A percentile compares a stretch with the other conserved stretches of the same genome.
Conservation (phyloP, 2,888 invertebrate species). For the Cepaea hortensis region DNA sequence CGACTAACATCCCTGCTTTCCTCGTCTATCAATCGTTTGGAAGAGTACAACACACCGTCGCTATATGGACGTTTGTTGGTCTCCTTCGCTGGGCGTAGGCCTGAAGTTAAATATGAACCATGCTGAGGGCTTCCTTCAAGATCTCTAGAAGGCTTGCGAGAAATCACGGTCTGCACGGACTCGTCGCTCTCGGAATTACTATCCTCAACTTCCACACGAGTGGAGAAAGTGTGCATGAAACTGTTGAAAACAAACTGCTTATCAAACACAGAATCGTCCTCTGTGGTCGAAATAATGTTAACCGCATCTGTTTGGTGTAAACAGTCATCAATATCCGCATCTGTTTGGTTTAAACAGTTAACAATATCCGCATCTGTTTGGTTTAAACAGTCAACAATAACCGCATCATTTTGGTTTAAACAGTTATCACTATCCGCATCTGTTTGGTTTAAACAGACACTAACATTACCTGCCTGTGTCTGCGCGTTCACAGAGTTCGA, state of each 20-base stretch:
- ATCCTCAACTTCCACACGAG: slow-evolving; percentile 28
- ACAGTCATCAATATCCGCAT: neutral
- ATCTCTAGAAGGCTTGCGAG: neutral
- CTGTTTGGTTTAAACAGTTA: neutral
- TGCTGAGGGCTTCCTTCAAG: neutral
- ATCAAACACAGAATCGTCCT: neutral
- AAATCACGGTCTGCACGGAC: slow-evolving; percentile 47
- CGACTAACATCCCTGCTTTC: no score
- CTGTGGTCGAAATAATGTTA: no score
- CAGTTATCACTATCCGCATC: neutral
- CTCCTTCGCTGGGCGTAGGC: neutral
- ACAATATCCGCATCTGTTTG: no score
- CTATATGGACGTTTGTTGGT: neutral
- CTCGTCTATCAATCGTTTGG: neutral
- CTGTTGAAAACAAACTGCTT: neutral
- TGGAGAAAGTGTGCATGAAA: slow-evolving; percentile 16
- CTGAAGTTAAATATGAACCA: neutral
- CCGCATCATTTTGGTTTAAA: neutral
- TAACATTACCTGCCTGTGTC: neutral
- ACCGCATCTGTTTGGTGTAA: neutral
- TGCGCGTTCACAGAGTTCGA: neutral
- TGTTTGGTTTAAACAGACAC: neutral
- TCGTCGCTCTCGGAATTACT: slow-evolving; percentile 43
- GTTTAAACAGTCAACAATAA: neutral
- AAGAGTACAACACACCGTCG: neutral